phyloP scores from a whole-genome alignment of 2,888 invertebrate species.

The Digitonthophagus gazella region DNA sequence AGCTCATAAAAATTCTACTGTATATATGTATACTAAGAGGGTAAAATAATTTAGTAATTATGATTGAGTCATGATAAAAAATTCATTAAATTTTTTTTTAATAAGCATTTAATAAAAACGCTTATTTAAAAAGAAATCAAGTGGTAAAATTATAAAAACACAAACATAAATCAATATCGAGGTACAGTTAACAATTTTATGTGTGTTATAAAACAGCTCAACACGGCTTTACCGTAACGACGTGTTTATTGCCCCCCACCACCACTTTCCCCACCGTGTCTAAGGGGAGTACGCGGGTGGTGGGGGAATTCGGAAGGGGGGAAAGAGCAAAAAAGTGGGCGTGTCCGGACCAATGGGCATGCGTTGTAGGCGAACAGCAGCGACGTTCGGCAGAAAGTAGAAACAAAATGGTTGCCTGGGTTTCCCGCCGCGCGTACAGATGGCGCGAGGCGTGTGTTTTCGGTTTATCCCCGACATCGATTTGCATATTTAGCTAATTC shows the following conservation, averaged over 20 bases:
- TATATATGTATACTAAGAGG: too few species aligned
- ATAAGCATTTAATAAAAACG: not conserved
- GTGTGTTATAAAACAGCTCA: slow-evolving; percentile 48
- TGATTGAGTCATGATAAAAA: too few species aligned
- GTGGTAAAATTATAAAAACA: slow-evolving; percentile 39
- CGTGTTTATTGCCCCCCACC: slow-evolving; percentile 48
- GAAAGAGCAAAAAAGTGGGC: slow-evolving; percentile 42
- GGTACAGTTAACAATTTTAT: slow-evolving; percentile 51
- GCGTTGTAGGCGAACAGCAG: slow-evolving; percentile 50
- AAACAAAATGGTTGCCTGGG: slow-evolving; percentile 61
- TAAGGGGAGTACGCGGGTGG: slow-evolving; percentile 33
- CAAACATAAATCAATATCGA: slow-evolving; percentile 48
- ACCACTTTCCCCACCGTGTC: slow-evolving; percentile 37
- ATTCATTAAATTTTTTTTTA: too few species aligned
- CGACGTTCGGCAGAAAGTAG: slow-evolving; percentile 52
- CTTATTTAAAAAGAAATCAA: not conserved
- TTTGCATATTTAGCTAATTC: slow-evolving; percentile 7
- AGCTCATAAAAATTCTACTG: too few species aligned
- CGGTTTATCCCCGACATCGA: slow-evolving; percentile 5
- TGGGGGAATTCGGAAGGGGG: slow-evolving; percentile 35
- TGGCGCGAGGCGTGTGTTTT: slow-evolving; percentile 44
- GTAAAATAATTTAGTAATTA: too few species aligned
- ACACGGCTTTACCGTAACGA: slow-evolving; percentile 53
- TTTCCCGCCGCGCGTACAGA: slow-evolving; percentile 47
- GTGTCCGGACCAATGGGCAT: slow-evolving; percentile 54